Conservation (phyloP, 2,888 invertebrate genomes). For the Odontomyia ornata region DNA sequence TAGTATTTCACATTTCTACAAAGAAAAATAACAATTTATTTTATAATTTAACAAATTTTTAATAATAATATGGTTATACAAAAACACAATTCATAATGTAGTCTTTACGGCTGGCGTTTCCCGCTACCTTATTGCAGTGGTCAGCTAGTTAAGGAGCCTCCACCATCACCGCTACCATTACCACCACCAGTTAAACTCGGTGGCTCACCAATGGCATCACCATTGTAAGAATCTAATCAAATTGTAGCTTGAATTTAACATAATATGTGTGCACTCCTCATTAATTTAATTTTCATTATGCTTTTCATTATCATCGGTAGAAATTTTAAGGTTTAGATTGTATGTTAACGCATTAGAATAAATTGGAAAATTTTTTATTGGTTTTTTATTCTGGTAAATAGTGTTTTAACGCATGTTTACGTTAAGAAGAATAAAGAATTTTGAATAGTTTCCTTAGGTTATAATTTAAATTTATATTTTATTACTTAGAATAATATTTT, state of each 20-base stretch:
- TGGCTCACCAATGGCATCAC: slow-evolving; percentile 73
- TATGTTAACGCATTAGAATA: too few species aligned
- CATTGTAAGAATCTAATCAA: slow-evolving; percentile 68
- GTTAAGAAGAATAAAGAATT: too few species aligned
- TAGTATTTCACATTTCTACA: too few species aligned
- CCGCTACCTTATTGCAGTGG: slow-evolving; percentile 96
- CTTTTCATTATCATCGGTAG: background rate
- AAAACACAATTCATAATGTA: slow-evolving; percentile 64
- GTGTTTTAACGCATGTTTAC: too few species aligned
- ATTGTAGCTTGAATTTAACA: too few species aligned
- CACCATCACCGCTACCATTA: slow-evolving; percentile 81
- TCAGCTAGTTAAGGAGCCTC: slow-evolving; percentile 74
- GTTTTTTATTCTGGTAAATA: too few species aligned
- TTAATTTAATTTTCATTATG: background rate
- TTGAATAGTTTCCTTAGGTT: too few species aligned
- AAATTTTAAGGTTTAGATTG: background rate
- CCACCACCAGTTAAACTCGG: slow-evolving; percentile 81
- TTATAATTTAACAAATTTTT: slow-evolving; percentile 25
- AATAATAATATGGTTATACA: slow-evolving; percentile 35
- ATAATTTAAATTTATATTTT: too few species aligned
- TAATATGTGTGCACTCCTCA: too few species aligned
- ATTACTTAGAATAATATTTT: too few species aligned
- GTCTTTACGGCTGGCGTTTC: slow-evolving; percentile 96
- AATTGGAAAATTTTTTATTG: too few species aligned
- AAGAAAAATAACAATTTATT: slow-evolving; percentile 36